Conservation (phyloP, 2,113 vertebrate genomes). For the Fregetta grallaria region DNA sequence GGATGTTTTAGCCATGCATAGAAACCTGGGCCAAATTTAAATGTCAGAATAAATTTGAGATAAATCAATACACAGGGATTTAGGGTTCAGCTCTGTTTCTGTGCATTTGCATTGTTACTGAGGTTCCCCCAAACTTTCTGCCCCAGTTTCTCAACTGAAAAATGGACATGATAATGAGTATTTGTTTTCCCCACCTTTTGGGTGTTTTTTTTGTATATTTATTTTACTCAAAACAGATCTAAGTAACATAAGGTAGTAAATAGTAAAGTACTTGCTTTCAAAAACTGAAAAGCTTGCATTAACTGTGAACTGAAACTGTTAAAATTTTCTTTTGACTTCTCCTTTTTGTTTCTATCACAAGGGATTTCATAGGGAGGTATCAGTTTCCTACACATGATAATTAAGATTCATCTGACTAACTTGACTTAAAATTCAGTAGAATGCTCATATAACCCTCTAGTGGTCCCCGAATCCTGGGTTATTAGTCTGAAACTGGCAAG, state of each 20-base stretch:
- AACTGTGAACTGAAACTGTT: neutral
- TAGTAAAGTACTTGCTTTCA: neutral
- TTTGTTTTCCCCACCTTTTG: neutral
- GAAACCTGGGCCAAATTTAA: neutral
- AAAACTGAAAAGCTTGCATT: neutral
- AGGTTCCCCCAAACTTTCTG: neutral
- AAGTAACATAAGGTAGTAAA: neutral
- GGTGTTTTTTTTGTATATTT: accelerated
- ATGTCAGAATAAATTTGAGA: neutral
- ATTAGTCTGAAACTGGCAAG: conserved; percentile 46
- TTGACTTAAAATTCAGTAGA: conserved; percentile 54
- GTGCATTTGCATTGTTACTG: neutral
- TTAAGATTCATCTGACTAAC: conserved; percentile 56
- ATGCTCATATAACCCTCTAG: conserved; percentile 45
- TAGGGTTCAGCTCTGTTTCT: neutral
- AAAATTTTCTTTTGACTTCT: conserved; percentile 19
- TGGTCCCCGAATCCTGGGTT: neutral
- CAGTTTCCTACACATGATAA: conserved; percentile 20
- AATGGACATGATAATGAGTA: neutral
- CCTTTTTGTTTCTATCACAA: conserved; percentile 18
- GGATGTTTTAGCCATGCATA: neutral
- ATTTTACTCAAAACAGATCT: neutral
- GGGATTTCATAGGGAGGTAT: conserved; percentile 1
- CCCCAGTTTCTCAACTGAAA: neutral
- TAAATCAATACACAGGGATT: neutral